Conservation (phyloP, 2,113 vertebrate species). For the Cyanoramphus novaezelandiae region DNA sequence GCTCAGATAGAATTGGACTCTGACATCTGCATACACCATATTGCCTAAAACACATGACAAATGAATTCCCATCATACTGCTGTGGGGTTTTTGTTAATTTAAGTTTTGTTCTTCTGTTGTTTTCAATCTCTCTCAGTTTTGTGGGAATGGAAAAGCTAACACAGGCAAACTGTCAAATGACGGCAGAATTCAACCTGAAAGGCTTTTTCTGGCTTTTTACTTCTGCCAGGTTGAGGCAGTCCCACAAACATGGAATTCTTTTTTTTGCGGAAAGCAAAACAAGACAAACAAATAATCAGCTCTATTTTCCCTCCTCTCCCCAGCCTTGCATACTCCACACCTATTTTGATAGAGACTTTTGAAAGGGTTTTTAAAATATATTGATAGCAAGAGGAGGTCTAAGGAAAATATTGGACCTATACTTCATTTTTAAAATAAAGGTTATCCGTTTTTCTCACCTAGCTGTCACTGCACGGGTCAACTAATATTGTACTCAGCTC, state of each 20-base stretch:
- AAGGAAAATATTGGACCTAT: not conserved
- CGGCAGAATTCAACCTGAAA: not conserved
- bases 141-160: not conserved
- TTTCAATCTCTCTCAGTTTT: not conserved
- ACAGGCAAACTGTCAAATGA: not conserved
- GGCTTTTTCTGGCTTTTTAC: not conserved
- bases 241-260: not conserved
- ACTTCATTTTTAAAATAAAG: not conserved
- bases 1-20: not conserved
- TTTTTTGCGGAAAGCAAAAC: not conserved
- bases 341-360: not conserved
- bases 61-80: not conserved
- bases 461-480: not conserved
- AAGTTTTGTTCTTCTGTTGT: not conserved
- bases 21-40: not conserved
- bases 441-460: not conserved
- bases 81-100: not conserved
- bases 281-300: not conserved
- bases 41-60: not conserved
- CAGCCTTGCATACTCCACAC: not conserved
- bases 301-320: not conserved
- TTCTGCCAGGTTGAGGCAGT: not conserved
- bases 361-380: not conserved
- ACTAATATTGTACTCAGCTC: not conserved
- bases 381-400: not conserved